Conservation (phyloP, 2,888 invertebrate genomes). For the Neoaliturus tenellus region DNA sequence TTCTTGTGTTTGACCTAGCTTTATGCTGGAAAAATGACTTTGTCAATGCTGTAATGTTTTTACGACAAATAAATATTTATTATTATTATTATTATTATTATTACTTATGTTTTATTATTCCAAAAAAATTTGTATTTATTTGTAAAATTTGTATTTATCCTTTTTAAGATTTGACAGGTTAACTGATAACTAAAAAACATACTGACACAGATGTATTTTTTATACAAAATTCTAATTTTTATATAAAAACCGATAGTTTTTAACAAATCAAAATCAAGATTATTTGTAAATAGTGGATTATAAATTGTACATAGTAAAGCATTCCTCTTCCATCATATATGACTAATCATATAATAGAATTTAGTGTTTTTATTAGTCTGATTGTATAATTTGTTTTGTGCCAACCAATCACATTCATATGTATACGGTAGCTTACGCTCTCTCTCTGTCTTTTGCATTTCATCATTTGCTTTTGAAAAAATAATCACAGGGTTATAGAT, state of each 20-base stretch:
- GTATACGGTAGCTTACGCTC: slow-evolving; percentile 57
- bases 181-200: neutral
- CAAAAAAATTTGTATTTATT: too few species aligned
- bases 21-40: too few species aligned
- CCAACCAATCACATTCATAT: slow-evolving; percentile 46
- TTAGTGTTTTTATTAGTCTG: slow-evolving; percentile 15
- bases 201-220: neutral
- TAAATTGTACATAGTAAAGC: slow-evolving; percentile 21
- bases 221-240: neutral
- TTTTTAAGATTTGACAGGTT: neutral
- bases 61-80: too few species aligned
- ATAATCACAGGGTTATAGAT: slow-evolving; percentile 52
- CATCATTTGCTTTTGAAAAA: slow-evolving; percentile 1
- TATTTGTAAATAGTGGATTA: neutral
- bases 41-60: too few species aligned
- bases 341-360: neutral
- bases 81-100: too few species aligned
- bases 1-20: too few species aligned
- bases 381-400: slow-evolving; percentile 13
- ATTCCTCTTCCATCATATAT: slow-evolving; percentile 1
- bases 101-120: too few species aligned
- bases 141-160: neutral
- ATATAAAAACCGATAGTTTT: neutral
- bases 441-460: slow-evolving; percentile 38
- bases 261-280: neutral